Evolutionary conservation across 2,888 invertebrate species (phyloP), one percentile per base, ranked within the genome.

Genomic region (Schizotus pectinicornis): DNA sequence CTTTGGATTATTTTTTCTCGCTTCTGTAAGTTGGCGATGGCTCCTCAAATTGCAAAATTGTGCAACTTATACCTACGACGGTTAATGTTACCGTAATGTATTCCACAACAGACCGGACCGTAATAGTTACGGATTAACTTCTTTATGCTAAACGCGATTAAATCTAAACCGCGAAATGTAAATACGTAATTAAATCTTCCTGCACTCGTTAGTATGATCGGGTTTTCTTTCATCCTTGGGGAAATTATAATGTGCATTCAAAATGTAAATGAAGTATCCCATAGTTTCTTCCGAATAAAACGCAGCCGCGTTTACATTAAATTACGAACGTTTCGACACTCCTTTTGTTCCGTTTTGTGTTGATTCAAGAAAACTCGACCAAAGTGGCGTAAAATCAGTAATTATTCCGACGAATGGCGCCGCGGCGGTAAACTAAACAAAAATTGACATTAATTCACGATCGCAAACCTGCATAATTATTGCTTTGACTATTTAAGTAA

Each of bases 221-320:
- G 33, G 45, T 50, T 45, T 45, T 56, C 45, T 39, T 47, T 46
- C 9, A 36, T 48, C 45, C 48, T 41, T 35, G 3, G 54, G 46
- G 47, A 54, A 49, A 56, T 56, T 56, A 45, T 54, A 56, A 56
- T 56, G 45, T 46, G 37, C 47, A 49, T 55, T 55, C 48, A 48
- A 49, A 56, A 49, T 56, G 49, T 49, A 56, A 56, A 56, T 56
- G 22, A 45, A 56, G 37, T 54, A 48, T 50, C n/a, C 36, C n/a
- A n/a, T 43, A 38, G 36, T 30, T 52, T 53, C 46, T 53, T 53
- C 51, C 43, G 43, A 52, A 43, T 34, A 36, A 50, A 50, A 50
- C 41, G 39, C 39, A 32, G 13, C 42, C 51, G 36, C 43, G 43
- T 51, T 51, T 51, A 51, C 51, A 51, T 51, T 42, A 50, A 51